phyloP scores from a whole-genome alignment of 2,797 vertebrate species.

The Rhinoraja longicauda region DNA sequence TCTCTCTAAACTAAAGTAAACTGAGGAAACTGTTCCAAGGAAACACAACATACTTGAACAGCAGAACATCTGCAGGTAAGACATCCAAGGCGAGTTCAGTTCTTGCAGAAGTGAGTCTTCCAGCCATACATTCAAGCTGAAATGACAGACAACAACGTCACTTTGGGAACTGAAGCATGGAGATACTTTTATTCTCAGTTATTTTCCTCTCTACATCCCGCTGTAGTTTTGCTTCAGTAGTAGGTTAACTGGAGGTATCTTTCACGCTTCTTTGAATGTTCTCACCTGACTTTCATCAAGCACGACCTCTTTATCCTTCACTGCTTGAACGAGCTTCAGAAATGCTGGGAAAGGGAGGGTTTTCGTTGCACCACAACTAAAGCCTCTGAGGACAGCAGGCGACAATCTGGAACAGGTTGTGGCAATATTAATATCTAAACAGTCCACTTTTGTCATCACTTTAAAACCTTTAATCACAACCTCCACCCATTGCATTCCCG shows the following conservation, averaged over 20 bases:
- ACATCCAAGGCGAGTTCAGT: background rate
- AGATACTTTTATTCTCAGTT: background rate
- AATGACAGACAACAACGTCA: background rate
- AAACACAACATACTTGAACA: constrained; percentile 24
- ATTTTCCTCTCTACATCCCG: no score
- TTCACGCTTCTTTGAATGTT: background rate
- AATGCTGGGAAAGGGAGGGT: constrained; percentile 36
- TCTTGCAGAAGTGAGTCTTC: background rate
- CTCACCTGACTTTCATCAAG: constrained; percentile 43
- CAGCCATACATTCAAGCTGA: background rate
- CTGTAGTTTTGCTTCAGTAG: no score
- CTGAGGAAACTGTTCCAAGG: no score
- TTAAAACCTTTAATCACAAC: background rate
- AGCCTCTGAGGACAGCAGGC: constrained; percentile 42
- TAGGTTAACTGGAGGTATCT: background rate
- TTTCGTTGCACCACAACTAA: constrained; percentile 44
- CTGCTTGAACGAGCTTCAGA: constrained; percentile 39
- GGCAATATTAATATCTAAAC: background rate
- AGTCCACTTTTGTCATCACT: background rate
- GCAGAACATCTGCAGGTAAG: background rate
- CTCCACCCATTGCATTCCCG: background rate
- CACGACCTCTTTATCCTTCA: constrained; percentile 40
- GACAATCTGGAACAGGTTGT: constrained; percentile 40
- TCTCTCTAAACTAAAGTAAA: background rate
- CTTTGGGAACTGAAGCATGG: background rate